phyloP scores from a whole-genome alignment of 2,797 vertebrate genomes.

The Podarcis siculus region DNA sequence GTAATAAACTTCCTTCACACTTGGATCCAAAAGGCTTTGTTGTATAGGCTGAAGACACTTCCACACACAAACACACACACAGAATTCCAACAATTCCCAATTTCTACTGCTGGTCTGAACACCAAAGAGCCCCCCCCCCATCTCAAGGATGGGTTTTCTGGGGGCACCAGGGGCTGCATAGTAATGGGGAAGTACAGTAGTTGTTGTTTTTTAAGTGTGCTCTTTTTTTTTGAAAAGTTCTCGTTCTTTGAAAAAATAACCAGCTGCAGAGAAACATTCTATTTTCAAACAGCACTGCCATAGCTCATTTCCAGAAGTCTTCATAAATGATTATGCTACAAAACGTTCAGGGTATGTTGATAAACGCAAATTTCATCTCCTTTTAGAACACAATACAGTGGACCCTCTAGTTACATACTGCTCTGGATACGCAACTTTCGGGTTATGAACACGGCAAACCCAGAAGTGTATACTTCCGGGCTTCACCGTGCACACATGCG shows the following conservation, averaged over 20 bases:
- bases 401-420: too few relatives aligned
- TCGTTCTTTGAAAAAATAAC: conserved; percentile 51
- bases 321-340: background rate
- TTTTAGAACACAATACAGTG: background rate
- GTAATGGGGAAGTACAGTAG: background rate
- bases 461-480: too few relatives aligned
- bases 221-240: conserved; percentile 18
- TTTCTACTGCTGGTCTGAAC: background rate
- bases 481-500: too few relatives aligned
- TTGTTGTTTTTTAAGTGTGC: background rate
- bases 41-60: background rate
- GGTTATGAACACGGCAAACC: too few relatives aligned
- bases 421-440: too few relatives aligned
- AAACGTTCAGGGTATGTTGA: background rate
- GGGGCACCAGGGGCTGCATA: background rate
- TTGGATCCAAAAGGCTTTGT: background rate
- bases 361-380: background rate
- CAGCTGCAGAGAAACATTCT: conserved; percentile 59
- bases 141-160: background rate
- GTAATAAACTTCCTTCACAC: background rate
- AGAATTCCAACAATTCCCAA: background rate
- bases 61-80: background rate
- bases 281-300: background rate
- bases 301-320: background rate
- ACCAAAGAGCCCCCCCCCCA: background rate